Conservation (phyloP, 1,140 invertebrate species). For the Drosophila bocki region DNA sequence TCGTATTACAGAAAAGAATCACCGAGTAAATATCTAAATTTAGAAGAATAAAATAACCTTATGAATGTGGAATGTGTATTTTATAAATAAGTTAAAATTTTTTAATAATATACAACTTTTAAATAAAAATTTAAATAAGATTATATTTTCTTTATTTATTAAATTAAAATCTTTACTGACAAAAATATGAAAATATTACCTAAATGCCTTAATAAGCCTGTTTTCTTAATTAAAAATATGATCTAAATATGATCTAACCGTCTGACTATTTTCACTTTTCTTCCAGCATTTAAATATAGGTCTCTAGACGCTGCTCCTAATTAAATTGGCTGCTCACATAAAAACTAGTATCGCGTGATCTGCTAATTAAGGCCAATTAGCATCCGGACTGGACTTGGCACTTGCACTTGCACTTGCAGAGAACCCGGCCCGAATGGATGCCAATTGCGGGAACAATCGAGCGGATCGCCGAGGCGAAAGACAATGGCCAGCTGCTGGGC, state of each 20-base stretch:
- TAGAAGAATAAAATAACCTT: too few species aligned
- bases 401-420: conserved; percentile 63
- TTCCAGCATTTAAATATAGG: conserved; percentile 3
- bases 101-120: neutral
- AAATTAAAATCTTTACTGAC: neutral
- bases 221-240: neutral
- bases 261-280: conserved; percentile 1
- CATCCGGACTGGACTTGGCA: conserved; percentile 67
- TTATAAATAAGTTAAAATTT: too few species aligned
- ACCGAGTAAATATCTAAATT: neutral
- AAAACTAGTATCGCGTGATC: conserved; percentile 15
- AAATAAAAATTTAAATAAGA: neutral
- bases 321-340: conserved; percentile 9
- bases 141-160: neutral
- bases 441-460: conserved; percentile 66
- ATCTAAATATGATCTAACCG: neutral
- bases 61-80: too few species aligned
- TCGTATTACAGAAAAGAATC: neutral
- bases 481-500: conserved; percentile 43
- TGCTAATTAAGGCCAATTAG: conserved; percentile 71
- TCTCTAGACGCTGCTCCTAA: neutral
- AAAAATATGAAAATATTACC: neutral
- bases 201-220: neutral
- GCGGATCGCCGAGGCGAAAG: conserved; percentile 35
- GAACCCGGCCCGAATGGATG: conserved; percentile 46